Conservation (phyloP, 2,113 vertebrate species). For the Sinocyclocheilus anshuiensis region DNA sequence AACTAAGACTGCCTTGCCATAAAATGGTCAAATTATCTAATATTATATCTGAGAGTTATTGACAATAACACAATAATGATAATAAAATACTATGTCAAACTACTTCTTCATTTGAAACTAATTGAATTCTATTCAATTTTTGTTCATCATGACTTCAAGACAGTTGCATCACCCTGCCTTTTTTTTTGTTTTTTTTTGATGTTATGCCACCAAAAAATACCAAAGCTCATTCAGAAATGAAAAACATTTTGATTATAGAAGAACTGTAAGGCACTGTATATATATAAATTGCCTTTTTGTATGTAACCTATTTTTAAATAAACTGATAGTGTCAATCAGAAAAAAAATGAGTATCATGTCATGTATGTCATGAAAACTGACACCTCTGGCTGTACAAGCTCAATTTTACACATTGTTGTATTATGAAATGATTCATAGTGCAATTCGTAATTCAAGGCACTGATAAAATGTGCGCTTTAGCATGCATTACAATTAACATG, state of each 20-base stretch:
- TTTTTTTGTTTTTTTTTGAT: background rate
- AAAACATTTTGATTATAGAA: background rate
- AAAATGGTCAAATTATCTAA: no score
- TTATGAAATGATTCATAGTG: background rate
- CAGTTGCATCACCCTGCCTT: background rate
- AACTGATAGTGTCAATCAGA: background rate
- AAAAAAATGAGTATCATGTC: background rate
- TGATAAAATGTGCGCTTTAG: background rate
- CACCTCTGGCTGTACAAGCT: background rate
- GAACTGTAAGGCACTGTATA: background rate
- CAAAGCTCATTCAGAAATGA: background rate
- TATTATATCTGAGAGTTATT: no score
- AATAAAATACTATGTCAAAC: background rate
- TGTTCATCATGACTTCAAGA: background rate
- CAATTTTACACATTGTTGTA: background rate
- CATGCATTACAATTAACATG: background rate
- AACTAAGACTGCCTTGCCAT: no score
- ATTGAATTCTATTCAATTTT: background rate
- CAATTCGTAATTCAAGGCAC: background rate
- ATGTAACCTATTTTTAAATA: background rate
- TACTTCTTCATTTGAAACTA: background rate
- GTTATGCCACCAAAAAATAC: background rate
- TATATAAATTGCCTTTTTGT: background rate
- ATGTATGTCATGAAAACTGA: background rate
- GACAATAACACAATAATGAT: no score